A percentile compares a stretch with the other conserved stretches of the same genome.
phyloP scores from a whole-genome alignment of 2,797 vertebrate species.

The Cyclura pinguis region DNA sequence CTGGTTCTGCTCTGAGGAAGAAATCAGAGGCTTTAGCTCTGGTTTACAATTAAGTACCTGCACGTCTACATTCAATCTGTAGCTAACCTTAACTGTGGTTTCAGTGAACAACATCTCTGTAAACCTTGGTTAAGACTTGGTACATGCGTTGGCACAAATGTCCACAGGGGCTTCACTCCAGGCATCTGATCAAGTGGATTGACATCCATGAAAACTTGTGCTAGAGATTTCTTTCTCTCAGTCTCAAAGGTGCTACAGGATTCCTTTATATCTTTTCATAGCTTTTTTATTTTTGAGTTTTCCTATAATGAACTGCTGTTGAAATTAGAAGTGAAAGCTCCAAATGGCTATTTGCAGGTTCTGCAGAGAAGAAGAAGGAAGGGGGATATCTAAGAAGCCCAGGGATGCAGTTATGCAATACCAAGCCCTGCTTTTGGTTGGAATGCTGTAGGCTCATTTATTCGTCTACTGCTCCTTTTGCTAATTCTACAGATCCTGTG shows the following conservation, averaged over 20 bases:
- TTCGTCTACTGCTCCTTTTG: background rate
- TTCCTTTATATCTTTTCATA: no score
- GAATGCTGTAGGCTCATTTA: background rate
- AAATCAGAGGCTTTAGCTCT: background rate
- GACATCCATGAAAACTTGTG: no score
- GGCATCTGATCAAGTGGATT: no score
- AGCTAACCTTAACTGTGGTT: background rate
- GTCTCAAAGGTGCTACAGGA: no score
- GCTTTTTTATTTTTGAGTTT: no score
- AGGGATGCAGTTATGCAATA: background rate
- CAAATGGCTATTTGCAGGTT: background rate
- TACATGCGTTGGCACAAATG: background rate
- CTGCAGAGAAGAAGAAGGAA: background rate
- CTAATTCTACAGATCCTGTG: background rate
- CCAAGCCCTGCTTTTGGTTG: background rate
- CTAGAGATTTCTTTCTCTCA: no score
- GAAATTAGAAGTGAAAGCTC: background rate
- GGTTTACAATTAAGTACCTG: background rate
- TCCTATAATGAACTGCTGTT: background rate
- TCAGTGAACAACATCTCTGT: background rate
- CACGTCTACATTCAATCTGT: background rate
- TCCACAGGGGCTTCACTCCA: no score
- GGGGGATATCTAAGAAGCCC: background rate
- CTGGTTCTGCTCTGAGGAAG: background rate
- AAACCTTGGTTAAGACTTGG: background rate